Conservation (phyloP, 64 coral and sea anemone species). For the Actinia equina region DNA sequence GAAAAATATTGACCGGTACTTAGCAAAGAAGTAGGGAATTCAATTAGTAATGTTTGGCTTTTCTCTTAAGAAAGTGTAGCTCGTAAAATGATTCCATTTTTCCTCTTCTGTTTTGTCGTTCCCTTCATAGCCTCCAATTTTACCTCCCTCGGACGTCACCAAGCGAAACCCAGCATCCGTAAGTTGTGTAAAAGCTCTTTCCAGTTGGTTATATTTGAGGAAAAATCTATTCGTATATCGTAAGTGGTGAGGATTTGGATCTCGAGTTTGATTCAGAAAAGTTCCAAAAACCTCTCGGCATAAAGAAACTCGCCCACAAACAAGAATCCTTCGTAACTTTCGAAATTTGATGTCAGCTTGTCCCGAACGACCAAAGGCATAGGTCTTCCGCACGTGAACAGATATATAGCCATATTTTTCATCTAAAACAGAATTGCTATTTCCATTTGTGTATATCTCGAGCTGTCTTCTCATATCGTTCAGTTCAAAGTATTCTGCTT, state of each 20-base stretch:
- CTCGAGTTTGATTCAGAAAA: conserved; percentile 75
- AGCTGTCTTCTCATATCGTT: conserved; percentile 57
- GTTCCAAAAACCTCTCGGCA: conserved; percentile 79
- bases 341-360: conserved; percentile 82
- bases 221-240: conserved; percentile 94
- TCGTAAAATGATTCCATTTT: conserved; percentile 89
- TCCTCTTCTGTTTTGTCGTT: conserved; percentile 60
- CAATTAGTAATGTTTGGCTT: background rate
- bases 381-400: conserved; percentile 76
- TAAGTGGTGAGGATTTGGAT: conserved; percentile 63
- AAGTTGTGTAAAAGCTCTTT: conserved; percentile 78
- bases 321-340: conserved; percentile 79
- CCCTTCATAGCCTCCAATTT: conserved; percentile 16
- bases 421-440: conserved; percentile 8
- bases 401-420: conserved; percentile 73
- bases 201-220: conserved; percentile 81
- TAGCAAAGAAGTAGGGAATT: background rate
- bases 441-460: conserved; percentile 24
- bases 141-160: conserved; percentile 65
- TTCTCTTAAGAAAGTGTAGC: conserved; percentile 55
- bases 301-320: conserved; percentile 80
- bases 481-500: conserved; percentile 78
- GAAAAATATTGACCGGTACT: background rate
- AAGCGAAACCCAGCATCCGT: conserved; percentile 63
- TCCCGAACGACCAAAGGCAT: conserved; percentile 68